These are phyloP conservation scores for Vulpes ferrilata DNA, from an alignment of 2,113 vertebrate genomes.

Conservation along the genomic window DNA sequence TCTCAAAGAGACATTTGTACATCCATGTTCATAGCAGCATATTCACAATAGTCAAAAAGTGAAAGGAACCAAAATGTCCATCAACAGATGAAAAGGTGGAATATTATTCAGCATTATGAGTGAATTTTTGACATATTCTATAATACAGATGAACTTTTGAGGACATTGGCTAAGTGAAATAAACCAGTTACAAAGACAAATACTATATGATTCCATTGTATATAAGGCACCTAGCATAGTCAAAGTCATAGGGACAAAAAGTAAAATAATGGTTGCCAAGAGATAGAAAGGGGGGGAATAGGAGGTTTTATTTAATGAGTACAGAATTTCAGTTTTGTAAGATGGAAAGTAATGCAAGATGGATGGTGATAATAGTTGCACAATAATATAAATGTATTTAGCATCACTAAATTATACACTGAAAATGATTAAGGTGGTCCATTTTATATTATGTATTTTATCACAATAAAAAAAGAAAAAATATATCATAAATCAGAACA, in stretches of 20 bases:
- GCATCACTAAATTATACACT: background rate
- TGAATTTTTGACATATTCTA: background rate
- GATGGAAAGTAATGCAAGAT: background rate
- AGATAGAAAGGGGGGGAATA: background rate
- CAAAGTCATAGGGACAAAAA: background rate
- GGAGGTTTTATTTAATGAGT: background rate
- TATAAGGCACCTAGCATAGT: background rate
- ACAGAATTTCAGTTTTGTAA: background rate
- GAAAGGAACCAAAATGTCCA: background rate
- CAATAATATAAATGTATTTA: background rate
- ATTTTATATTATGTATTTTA: conserved; percentile 1
- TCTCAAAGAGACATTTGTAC: background rate
- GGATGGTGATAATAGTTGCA: background rate
- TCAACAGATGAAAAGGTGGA: background rate
- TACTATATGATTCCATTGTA: background rate
- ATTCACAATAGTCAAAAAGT: background rate
- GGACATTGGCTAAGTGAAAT: conserved; percentile 12
- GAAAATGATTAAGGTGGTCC: background rate
- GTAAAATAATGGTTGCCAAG: background rate
- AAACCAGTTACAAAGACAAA: background rate
- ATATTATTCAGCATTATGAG: background rate
- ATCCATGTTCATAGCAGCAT: background rate
- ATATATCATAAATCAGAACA: background rate
- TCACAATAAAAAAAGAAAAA: background rate
- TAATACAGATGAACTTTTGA: background rate